A percentile compares a stretch with the other conserved stretches of the same genome.
Conservation (phyloP, 1,140 invertebrate genomes). For the Drosophila sturtevanti region DNA sequence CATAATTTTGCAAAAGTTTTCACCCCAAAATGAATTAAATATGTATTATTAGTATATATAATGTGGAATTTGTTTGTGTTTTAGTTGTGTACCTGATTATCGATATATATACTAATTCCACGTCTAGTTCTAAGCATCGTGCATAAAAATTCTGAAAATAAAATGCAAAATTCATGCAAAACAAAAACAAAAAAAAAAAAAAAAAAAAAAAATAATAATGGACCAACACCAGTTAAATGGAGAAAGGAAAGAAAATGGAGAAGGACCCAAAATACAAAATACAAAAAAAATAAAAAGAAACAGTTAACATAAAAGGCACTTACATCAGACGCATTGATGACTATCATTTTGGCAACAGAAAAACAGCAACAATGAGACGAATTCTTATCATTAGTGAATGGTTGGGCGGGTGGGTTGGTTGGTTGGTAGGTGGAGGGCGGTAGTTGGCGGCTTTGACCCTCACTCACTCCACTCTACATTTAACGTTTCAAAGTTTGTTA, state of each 20-base stretch:
- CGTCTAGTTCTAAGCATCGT: constrained; percentile 63
- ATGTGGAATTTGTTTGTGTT: too few relatives aligned
- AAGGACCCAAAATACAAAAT: constrained; percentile 1
- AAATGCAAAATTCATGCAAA: constrained; percentile 15
- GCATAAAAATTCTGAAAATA: constrained; percentile 28
- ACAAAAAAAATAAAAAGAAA: constrained; percentile 1
- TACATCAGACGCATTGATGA: constrained; percentile 73
- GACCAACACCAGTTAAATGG: constrained; percentile 2
- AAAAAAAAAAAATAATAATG: too few relatives aligned
- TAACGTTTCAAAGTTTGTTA: too few relatives aligned
- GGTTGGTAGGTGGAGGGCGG: too few relatives aligned
- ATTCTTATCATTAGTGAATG: constrained; percentile 66
- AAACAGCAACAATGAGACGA: constrained; percentile 56
- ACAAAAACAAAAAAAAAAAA: too few relatives aligned
- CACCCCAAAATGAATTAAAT: constrained; percentile 20
- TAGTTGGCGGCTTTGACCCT: constrained; percentile 20
- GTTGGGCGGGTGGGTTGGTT: too few relatives aligned
- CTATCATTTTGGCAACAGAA: constrained; percentile 60
- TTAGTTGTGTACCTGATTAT: constrained; percentile 53
- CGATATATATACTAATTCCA: constrained; percentile 60
- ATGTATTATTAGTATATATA: too few relatives aligned
- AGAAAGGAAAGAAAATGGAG: background rate
- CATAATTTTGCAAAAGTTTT: background rate
- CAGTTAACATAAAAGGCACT: constrained; percentile 41
- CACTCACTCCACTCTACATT: constrained; percentile 42